Conservation (phyloP, 2,888 invertebrate genomes). For the Melanophora roralis region DNA sequence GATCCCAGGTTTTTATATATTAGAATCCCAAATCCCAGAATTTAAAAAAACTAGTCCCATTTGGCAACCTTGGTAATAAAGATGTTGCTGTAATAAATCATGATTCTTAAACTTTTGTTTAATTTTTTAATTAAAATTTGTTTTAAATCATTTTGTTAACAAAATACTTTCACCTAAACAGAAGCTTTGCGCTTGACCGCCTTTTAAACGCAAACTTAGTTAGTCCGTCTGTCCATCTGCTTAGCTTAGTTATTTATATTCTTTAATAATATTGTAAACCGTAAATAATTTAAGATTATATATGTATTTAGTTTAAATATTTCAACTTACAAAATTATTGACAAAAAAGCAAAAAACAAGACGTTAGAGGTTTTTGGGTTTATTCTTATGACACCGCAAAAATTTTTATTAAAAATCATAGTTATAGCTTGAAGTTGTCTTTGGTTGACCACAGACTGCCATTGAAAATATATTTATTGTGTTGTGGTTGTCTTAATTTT, state of each 20-base stretch:
- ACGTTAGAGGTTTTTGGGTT: conserved; percentile 35
- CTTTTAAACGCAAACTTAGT: background rate
- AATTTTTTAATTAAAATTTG: no score
- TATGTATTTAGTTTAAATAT: conserved; percentile 1
- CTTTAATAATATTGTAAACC: conserved; percentile 31
- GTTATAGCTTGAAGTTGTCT: background rate
- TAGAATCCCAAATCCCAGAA: no score
- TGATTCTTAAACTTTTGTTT: no score
- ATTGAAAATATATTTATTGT: background rate
- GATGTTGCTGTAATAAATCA: no score
- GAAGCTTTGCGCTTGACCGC: conserved; percentile 15
- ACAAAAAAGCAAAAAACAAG: conserved; percentile 9
- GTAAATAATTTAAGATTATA: conserved; percentile 6
- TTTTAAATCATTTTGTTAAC: no score
- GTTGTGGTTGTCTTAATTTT: background rate
- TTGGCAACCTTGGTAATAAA: no score
- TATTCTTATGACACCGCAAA: conserved; percentile 11
- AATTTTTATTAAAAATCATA: background rate
- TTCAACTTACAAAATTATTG: background rate
- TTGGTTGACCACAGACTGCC: background rate
- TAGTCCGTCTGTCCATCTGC: background rate
- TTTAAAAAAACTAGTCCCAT: no score
- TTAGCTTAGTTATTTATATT: background rate
- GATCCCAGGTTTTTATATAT: no score
- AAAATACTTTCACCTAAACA: background rate